Evolutionary conservation across 2,888 invertebrate genomes (phyloP), one percentile per base, ranked within the genome.

Genomic region (Tromatobia lineatoria): DNA sequence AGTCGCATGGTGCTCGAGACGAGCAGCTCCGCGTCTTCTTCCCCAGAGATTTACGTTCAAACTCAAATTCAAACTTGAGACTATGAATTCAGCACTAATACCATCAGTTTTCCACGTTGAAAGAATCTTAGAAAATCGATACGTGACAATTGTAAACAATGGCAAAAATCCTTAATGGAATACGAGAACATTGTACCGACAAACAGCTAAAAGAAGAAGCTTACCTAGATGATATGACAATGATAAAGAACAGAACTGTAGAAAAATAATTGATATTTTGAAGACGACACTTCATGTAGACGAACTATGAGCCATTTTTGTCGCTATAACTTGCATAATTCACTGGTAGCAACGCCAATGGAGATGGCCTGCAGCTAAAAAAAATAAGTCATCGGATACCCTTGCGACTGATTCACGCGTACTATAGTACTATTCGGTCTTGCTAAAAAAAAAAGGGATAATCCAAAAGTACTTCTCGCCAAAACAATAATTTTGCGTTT

Each of bases 141-240:
- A 20, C 18, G 20, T 18, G 52, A 52, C 2, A 20, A 18, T 52
- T 52, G 20, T 8, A 52, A 3, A 4, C 8, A 10, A 52, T 18
- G 8, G 6, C 18, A 20, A 20, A 52, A 57, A 67, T 74, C 42
- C 23, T 66, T 38, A 6, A 15, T 52, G 61, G 25, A 52, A 47
- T 45, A n/a, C 29, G 7, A 69, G 78, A 59, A 78, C 18, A 78
- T 69, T 25, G 20, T 38, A 23, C 7, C 57, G 34, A n/a, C 25
- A 29, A 29, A 42, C 42, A 64, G 42, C 71, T 57, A 75, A 67
- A n/a, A n/a, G 50, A 69, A 67, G 81, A 67, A 78, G 64, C 59
- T 75, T 57, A 71, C 66, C 52, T 76, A 29, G 66, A 73, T 76
- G 80, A 71, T 83, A 80, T 83, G 80, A 83, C 50, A 29, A 8